Conservation (phyloP, 2,888 invertebrate genomes). For the Zelleria hepariella region DNA sequence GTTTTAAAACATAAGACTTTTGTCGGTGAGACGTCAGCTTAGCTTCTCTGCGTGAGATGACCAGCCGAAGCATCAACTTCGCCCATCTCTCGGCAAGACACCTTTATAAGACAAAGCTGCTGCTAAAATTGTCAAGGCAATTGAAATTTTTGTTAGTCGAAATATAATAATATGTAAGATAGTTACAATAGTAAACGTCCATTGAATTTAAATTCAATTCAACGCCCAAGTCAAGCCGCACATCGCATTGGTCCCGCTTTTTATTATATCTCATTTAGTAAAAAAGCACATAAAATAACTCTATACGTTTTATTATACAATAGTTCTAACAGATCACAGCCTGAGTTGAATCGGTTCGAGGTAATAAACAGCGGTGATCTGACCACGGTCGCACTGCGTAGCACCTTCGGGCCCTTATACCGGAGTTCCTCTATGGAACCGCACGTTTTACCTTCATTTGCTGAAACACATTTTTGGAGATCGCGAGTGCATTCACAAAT, state of each 20-base stretch:
- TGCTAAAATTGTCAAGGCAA: too few relatives aligned
- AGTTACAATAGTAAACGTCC: not conserved
- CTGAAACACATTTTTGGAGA: not conserved
- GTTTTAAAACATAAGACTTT: too few relatives aligned
- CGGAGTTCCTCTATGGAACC: not conserved
- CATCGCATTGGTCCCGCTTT: constrained; percentile 27
- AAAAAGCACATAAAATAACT: constrained; percentile 41
- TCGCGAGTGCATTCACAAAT: not conserved
- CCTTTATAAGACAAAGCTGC: too few relatives aligned
- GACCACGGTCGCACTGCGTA: not conserved
- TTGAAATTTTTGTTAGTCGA: too few relatives aligned
- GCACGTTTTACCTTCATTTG: not conserved
- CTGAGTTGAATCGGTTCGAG: constrained; percentile 44
- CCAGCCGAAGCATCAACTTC: too few relatives aligned
- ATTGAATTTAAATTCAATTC: not conserved
- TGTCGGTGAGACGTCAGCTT: too few relatives aligned
- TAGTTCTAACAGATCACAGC: constrained; percentile 67
- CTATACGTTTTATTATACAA: constrained; percentile 10
- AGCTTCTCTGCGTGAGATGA: too few relatives aligned
- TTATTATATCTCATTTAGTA: constrained; percentile 20
- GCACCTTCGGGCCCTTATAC: not conserved
- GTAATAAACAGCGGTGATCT: constrained; percentile 18
- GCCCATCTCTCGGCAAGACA: too few relatives aligned
- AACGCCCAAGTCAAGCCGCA: constrained; percentile 3
- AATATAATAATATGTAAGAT: too few relatives aligned